phyloP scores from a whole-genome alignment of 2,888 invertebrate genomes.

The Strigamia crassipes region DNA sequence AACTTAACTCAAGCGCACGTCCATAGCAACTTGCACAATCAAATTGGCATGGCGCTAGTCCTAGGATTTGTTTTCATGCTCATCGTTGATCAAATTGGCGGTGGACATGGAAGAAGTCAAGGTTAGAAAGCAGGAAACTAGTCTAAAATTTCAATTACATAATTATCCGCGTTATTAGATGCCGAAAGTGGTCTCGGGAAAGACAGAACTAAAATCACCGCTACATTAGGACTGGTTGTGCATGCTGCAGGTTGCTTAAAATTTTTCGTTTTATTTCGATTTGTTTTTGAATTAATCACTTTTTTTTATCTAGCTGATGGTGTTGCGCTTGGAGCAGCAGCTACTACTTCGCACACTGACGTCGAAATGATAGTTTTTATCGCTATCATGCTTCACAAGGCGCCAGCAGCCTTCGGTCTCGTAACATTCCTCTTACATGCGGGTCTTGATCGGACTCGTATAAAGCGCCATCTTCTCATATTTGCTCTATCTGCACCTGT shows the following conservation, averaged over 20 bases:
- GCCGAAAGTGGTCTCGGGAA: constrained; percentile 56
- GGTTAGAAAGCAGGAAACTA: constrained; percentile 39
- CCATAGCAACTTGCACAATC: constrained; percentile 70
- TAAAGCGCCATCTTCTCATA: constrained; percentile 84
- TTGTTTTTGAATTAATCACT: background rate
- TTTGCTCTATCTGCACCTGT: constrained; percentile 93
- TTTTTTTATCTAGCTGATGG: constrained; percentile 77
- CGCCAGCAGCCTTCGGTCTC: constrained; percentile 97
- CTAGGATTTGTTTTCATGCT: constrained; percentile 98
- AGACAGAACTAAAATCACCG: constrained; percentile 69
- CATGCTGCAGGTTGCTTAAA: constrained; percentile 81
- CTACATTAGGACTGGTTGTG: constrained; percentile 94
- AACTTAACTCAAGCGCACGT: constrained; percentile 3
- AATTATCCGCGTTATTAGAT: constrained; percentile 54
- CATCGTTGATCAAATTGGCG: constrained; percentile 80
- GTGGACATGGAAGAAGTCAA: constrained; percentile 48
- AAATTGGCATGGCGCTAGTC: constrained; percentile 90
- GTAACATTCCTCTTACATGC: constrained; percentile 97
- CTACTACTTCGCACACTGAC: constrained; percentile 92
- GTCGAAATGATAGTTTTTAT: constrained; percentile 97
- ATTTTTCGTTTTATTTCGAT: constrained; percentile 46
- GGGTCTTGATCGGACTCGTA: constrained; percentile 84
- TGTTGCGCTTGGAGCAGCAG: constrained; percentile 96
- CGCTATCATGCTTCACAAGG: constrained; percentile 99
- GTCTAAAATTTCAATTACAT: background rate